These are phyloP conservation scores for Atrichornis clamosus DNA, from an alignment of 2,113 vertebrate genomes.

Conservation along the genomic window DNA sequence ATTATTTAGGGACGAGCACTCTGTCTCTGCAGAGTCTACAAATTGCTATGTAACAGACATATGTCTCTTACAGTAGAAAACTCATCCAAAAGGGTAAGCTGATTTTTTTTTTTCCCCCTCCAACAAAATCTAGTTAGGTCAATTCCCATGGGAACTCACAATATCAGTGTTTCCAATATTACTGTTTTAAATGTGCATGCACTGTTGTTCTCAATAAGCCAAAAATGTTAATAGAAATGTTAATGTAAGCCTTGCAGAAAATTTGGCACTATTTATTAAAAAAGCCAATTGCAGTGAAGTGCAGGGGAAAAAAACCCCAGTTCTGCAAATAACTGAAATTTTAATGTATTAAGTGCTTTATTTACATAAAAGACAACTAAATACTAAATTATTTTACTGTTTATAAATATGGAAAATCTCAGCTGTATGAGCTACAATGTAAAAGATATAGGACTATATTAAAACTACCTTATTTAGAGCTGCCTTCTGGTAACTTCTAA, in stretches of 20 bases:
- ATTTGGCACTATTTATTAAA: not conserved
- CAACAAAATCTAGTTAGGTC: not conserved
- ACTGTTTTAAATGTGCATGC: rapidly evolving
- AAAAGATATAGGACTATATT: not conserved
- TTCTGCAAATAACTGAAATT: not conserved
- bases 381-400: not conserved
- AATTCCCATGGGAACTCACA: not conserved
- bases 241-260: not conserved
- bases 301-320: not conserved
- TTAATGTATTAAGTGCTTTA: not conserved
- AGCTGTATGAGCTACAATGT: not conserved
- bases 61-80: not conserved
- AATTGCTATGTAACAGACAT: not conserved
- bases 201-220: not conserved
- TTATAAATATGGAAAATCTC: not conserved
- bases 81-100: not conserved
- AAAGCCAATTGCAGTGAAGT: not conserved
- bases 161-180: not conserved
- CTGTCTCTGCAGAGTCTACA: not conserved
- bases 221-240: not conserved
- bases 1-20: not conserved
- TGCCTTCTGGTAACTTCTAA: not conserved
- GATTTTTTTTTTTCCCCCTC: not conserved
- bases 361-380: not conserved
- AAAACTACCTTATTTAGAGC: not conserved